Percentiles rank a stretch among this genome's conserved stretches.
These are phyloP conservation scores for Drosophila tanythrix DNA, from an alignment of 2,888 invertebrate species.

Conservation along the genomic window DNA sequence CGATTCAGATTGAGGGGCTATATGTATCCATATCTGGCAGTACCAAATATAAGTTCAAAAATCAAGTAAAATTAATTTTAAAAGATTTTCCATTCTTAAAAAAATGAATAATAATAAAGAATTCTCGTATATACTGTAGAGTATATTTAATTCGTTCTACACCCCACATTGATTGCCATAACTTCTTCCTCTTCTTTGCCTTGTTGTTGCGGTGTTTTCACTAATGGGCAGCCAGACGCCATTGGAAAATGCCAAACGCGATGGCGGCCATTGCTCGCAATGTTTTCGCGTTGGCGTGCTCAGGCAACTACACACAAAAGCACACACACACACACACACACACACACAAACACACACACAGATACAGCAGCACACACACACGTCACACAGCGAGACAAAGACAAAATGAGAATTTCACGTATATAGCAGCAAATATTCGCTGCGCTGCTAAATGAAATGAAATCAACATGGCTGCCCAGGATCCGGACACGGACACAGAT, in stretches of 20 bases:
- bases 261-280: conserved; percentile 65
- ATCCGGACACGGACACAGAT: conserved; percentile 25
- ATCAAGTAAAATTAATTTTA: neutral
- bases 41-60: neutral
- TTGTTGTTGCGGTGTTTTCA: conserved; percentile 34
- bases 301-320: conserved; percentile 40
- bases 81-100: neutral
- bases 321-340: conserved; percentile 7
- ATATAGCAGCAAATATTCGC: conserved; percentile 30
- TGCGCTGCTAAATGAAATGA: conserved; percentile 71
- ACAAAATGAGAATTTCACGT: conserved; percentile 42
- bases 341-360: neutral
- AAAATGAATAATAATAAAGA: neutral
- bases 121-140: neutral
- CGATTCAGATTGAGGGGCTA: neutral
- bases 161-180: neutral
- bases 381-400: conserved; percentile 35
- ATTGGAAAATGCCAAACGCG: conserved; percentile 60
- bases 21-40: neutral
- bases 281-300: conserved; percentile 63
- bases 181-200: conserved; percentile 8
- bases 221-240: conserved; percentile 72
- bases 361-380: neutral
- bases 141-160: neutral
- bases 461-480: conserved; percentile 79